Conservation (phyloP, 2,797 vertebrate genomes). For the Vespertilio murinus region DNA sequence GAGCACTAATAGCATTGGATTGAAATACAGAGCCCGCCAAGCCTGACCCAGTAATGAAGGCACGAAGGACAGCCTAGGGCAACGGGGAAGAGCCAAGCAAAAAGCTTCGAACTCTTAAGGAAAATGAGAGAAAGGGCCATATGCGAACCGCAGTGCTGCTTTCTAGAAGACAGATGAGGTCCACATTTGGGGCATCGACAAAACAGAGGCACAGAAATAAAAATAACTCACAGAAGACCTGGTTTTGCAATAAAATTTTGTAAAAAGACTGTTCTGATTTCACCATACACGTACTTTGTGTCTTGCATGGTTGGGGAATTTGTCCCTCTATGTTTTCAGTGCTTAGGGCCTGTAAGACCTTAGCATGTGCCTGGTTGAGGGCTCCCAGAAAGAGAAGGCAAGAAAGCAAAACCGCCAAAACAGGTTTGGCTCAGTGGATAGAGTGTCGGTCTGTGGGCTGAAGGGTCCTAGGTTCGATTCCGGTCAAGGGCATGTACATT, state of each 20-base stretch:
- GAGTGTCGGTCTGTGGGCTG: too few relatives aligned
- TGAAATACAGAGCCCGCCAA: not conserved
- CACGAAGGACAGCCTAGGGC: not conserved
- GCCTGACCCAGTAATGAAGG: not conserved
- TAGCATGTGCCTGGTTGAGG: not conserved
- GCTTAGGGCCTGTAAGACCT: too few relatives aligned
- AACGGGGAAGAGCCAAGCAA: not conserved
- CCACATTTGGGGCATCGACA: not conserved
- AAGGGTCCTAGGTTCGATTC: too few relatives aligned
- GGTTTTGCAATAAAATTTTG: not conserved
- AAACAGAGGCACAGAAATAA: not conserved
- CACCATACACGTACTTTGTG: rapidly evolving
- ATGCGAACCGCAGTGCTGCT: not conserved
- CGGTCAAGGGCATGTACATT: too few relatives aligned
- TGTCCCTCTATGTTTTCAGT: not conserved
- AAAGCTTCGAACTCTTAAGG: not conserved
- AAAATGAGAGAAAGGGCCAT: not conserved
- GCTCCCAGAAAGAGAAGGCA: not conserved
- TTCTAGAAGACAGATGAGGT: not conserved
- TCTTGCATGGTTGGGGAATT: too few relatives aligned
- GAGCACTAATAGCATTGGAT: not conserved
- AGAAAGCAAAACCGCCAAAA: not conserved
- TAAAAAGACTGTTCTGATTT: not conserved
- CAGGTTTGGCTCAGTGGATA: too few relatives aligned
- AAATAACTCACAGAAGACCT: not conserved